Percentiles rank a stretch among this genome's conserved stretches.
Conservation (phyloP, 1,140 invertebrate species). For the Sogatella furcifera region DNA sequence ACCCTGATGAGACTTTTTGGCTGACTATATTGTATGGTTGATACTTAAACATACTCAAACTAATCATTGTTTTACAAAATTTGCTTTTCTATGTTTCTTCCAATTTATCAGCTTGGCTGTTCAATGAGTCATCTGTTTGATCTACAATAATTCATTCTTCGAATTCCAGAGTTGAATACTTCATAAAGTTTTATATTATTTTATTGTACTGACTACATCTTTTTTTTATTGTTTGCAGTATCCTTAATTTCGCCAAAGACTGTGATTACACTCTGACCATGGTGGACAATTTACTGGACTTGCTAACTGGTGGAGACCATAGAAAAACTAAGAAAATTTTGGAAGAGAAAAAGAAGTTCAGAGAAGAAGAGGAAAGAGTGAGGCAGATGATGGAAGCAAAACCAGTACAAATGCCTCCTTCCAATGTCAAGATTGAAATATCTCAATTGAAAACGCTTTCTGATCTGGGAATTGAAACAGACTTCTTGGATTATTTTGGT, state of each 20-base stretch:
- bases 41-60: too few species aligned
- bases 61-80: too few species aligned
- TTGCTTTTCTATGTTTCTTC: too few species aligned
- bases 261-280: conserved; percentile 70
- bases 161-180: too few species aligned
- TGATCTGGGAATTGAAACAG: conserved; percentile 74
- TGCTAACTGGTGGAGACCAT: conserved; percentile 75
- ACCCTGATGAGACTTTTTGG: too few species aligned
- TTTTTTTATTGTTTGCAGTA: conserved; percentile 34
- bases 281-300: conserved; percentile 75
- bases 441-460: conserved; percentile 57
- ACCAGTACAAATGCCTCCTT: background rate
- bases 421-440: conserved; percentile 53
- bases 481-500: conserved; percentile 67
- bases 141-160: too few species aligned
- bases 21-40: too few species aligned
- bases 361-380: conserved; percentile 49
- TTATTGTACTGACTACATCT: too few species aligned
- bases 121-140: too few species aligned
- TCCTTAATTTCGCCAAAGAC: conserved; percentile 72
- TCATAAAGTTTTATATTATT: too few species aligned
- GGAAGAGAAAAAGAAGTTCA: conserved; percentile 46
- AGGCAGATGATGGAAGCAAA: conserved; percentile 37
- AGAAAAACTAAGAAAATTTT: conserved; percentile 57
- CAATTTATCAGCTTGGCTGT: too few species aligned